Base-by-base conservation (phyloP, 2,888 invertebrate genomes). In the Apotomis betuletana region DNA sequence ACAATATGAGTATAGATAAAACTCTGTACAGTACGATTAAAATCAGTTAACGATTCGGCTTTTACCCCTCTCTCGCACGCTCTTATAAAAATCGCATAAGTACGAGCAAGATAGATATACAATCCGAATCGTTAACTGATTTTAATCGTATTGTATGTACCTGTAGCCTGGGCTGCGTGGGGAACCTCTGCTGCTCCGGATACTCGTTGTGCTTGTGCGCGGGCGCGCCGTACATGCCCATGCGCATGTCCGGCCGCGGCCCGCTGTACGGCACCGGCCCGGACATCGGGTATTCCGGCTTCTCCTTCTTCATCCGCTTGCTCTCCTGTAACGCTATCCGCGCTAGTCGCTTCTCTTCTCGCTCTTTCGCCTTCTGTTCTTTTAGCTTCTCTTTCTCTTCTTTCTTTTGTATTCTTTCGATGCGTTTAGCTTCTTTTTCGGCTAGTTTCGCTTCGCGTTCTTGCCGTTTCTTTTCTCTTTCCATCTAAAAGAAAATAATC, bases 401-500 rank as follows among this genome's bases (percentile, higher is more conserved):
- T 75, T 90, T 92, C 83, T 91, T 92, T 75, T 92, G 93, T 67
- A 94, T 76, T 3, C 94, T 84, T 64, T 94, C 94, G 8, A 90
- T 75, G 67, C 87, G 85, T 60, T 88, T 87, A 12, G 93, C 92
- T 79, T 94, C 93, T 54, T 94, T 94, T 59, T 94, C 93, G 0
- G 90, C 89, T 73, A 85, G 84, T 77, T 92, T 92, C 27, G 91
- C 91, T 83, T 94, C 94, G 12, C 90, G 88, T 78, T 95, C 94
- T 78, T 91, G 93, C 0, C 94, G 85, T 75, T 94, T 94, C 79
- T 93, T 94, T 73, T 94, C 94, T 65, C 93, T 90, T 80, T 94
- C 94, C 57, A 90, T 81, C 90, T 94, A 81, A 5, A 77, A 78
- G 8, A 8, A 12, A 41, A 38, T n/a, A 27, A 27, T 27, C 27